Base-by-base conservation (phyloP, 2,113 vertebrate genomes). In the Microcebus murinus region DNA sequence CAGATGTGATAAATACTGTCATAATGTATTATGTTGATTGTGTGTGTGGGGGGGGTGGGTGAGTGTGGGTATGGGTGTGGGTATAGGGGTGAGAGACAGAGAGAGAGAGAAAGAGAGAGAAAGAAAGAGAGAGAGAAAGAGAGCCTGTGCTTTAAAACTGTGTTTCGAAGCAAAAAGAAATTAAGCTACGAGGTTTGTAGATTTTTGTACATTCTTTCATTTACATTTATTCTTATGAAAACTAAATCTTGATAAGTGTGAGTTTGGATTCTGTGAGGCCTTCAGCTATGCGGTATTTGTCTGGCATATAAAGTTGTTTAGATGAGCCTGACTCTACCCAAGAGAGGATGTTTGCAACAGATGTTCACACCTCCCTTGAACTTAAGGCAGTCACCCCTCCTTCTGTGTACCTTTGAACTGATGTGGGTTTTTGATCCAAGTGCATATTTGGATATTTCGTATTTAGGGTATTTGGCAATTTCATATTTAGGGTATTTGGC, bases 221-320 rank as follows among this genome's bases (percentile, higher is more conserved):
- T 96, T 94, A 80, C 27, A 91, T 91, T 93, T 94, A 94, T 94
- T 95, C 97, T 87, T 89, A 61, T 7, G 34, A 92, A 95, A 97
- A 77, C 61, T 70, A 68, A 67, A 6, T 84, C 88, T 95, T 85
- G n/a, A 88, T 55, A 94, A 85, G 31, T 94, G 87, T 85, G 55
- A 95, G 65, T 95, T 94, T 92, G 90, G 70, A 94, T 63, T 91
- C 81, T 88, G 77, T 97, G 88, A 96, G 91, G 82, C 89, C 94
- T 96, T 97, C 48, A 96, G 81, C 80, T 85, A 73, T 67, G 87
- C 57, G 84, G 74, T 70, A 81, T 96, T 96, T 96, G 90, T 96
- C 92, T 97, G 96, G 85, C 89, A 83, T 86, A 59, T 79, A 86
- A 92, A 95, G 74, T 95, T 97, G 95, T 93, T 95, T 93, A 87